Percentiles rank a stretch among this genome's conserved stretches.
Conservation (phyloP, 2,797 vertebrate genomes). For the Chromobotia macracanthus region DNA sequence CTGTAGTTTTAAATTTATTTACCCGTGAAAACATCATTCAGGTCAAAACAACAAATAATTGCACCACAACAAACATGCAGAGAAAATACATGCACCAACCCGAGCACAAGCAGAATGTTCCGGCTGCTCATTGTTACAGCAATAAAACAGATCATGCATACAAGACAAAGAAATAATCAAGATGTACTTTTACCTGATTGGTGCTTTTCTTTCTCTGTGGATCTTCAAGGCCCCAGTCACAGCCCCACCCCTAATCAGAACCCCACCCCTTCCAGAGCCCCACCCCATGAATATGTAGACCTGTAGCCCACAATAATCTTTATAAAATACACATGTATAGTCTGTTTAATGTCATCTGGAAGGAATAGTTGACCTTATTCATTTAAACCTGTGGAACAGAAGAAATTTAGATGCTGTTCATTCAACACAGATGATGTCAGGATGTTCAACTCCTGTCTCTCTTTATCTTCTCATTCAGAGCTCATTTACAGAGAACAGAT, state of each 20-base stretch:
- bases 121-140: not conserved
- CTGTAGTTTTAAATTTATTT: no score
- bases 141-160: slow-evolving; percentile 18
- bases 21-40: no score
- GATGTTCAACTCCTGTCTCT: no score
- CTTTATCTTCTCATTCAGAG: no score
- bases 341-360: not conserved
- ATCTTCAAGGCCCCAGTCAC: not conserved
- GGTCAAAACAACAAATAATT: no score
- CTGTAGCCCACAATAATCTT: not conserved
- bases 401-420: not conserved
- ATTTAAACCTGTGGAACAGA: not conserved
- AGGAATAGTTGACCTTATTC: not conserved
- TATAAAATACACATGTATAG: not conserved
- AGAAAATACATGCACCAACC: not conserved
- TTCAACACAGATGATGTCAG: not conserved
- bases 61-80: slow-evolving; percentile 12
- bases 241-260: not conserved
- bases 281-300: not conserved
- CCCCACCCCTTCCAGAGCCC: not conserved
- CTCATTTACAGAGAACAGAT: not conserved
- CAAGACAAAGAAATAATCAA: not conserved
- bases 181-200: slow-evolving; percentile 39
- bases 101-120: not conserved
- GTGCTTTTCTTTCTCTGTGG: not conserved